Percentiles rank a stretch among this genome's conserved stretches.
Evolutionary conservation across 2,888 invertebrate genomes (phyloP).

Genomic region (Drosophila niveifrons): DNA sequence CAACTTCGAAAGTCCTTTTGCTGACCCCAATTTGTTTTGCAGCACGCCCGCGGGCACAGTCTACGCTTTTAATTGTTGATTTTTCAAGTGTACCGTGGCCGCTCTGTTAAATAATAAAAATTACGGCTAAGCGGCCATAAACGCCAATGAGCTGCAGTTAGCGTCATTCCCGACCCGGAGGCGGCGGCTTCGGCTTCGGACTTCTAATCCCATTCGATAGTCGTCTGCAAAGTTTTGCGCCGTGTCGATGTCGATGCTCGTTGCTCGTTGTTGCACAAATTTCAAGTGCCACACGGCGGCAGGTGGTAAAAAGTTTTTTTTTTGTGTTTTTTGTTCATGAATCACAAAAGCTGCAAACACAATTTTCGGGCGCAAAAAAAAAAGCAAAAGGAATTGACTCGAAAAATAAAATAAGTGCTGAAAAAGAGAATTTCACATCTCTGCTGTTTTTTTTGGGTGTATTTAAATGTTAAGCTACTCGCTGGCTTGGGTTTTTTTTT

Average conservation of each 20-base stretch:
- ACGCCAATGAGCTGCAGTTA: constrained; percentile 67
- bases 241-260: constrained; percentile 25
- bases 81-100: constrained; percentile 56
- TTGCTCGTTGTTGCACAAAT: constrained; percentile 5
- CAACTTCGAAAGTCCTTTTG: constrained; percentile 37
- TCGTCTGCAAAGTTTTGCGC: constrained; percentile 73
- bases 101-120: constrained; percentile 70
- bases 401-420: constrained; percentile 12
- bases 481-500: constrained; percentile 19
- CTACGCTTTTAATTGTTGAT: constrained; percentile 80
- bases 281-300: constrained; percentile 14
- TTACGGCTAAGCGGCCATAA: constrained; percentile 75
- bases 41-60: constrained; percentile 78
- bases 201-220: constrained; percentile 57
- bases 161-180: constrained; percentile 11
- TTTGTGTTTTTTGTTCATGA: constrained; percentile 43
- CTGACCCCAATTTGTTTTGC: constrained; percentile 78
- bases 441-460: not conserved
- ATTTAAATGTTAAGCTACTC: constrained; percentile 56
- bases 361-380: constrained; percentile 28
- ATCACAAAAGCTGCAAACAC: constrained; percentile 41
- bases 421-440: constrained; percentile 1
- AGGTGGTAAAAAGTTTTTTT: constrained; percentile 32
- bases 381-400: constrained; percentile 1
- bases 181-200: not conserved